These are phyloP conservation scores for Chrysodeixis includens DNA, from an alignment of 2,888 invertebrate species.

Conservation along the genomic window DNA sequence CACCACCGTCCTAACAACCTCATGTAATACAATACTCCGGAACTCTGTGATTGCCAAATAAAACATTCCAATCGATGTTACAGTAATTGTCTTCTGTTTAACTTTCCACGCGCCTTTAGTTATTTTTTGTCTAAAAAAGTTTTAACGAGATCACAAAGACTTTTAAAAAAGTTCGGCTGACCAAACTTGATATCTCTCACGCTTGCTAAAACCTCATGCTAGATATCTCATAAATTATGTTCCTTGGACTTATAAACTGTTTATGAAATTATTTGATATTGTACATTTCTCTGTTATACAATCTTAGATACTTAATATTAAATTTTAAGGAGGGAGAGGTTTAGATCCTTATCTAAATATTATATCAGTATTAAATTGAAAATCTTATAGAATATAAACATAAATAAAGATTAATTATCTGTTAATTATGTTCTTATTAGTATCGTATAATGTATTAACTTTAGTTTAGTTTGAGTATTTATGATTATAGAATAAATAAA, in stretches of 20 bases:
- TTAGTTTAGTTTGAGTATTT: constrained; percentile 51
- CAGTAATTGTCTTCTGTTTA: constrained; percentile 46
- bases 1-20: constrained; percentile 33
- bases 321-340: constrained; percentile 72
- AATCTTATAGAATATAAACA: constrained; percentile 44
- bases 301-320: constrained; percentile 33
- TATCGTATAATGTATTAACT: constrained; percentile 44
- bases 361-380: constrained; percentile 55
- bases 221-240: constrained; percentile 23
- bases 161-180: constrained; percentile 27
- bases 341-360: constrained; percentile 62
- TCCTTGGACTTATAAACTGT: constrained; percentile 24
- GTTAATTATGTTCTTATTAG: constrained; percentile 59
- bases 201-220: constrained; percentile 20
- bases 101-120: constrained; percentile 34
- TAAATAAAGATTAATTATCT: constrained; percentile 61
- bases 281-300: constrained; percentile 49
- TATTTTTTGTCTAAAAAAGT: constrained; percentile 49
- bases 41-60: constrained; percentile 45
- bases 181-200: constrained; percentile 26
- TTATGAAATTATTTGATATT: constrained; percentile 36
- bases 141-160: constrained; percentile 47
- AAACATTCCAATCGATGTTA: constrained; percentile 38
- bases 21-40: constrained; percentile 23
- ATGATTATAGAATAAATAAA: constrained; percentile 55